Conservation (phyloP, 1,140 invertebrate genomes). For the Pseudomyrmex flavicornis region DNA sequence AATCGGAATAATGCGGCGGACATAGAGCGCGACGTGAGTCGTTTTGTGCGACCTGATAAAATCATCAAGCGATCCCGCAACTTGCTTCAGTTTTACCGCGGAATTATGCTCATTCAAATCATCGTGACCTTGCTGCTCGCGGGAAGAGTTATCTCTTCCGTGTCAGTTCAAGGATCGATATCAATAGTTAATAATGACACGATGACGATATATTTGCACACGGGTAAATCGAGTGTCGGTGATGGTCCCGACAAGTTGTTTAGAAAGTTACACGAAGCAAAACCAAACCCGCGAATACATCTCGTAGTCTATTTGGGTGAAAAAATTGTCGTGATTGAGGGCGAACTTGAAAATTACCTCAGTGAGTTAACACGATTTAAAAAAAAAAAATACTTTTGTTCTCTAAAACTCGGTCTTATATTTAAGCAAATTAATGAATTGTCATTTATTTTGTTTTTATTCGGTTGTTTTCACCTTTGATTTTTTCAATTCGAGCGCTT, state of each 20-base stretch:
- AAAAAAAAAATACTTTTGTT: neutral
- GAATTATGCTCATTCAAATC: slow-evolving; percentile 26
- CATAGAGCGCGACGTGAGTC: neutral
- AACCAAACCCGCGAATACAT: neutral
- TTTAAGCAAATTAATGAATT: too few species aligned
- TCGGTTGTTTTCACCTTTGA: too few species aligned
- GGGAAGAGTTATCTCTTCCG: neutral
- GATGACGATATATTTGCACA: slow-evolving; percentile 2
- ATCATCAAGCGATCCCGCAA: slow-evolving; percentile 6
- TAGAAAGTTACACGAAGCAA: neutral
- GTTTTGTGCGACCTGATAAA: slow-evolving; percentile 16
- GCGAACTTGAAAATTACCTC: neutral
- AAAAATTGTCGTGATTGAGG: neutral
- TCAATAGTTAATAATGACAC: neutral
- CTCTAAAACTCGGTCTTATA: too few species aligned
- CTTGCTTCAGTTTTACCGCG: slow-evolving; percentile 30
- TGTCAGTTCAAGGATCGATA: slow-evolving; percentile 13
- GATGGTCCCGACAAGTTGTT: neutral
- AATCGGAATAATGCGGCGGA: neutral
- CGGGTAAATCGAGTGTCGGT: neutral
- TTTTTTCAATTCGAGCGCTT: too few species aligned
- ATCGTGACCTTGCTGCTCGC: slow-evolving; percentile 9
- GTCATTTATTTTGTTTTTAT: too few species aligned
- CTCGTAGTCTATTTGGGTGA: neutral
- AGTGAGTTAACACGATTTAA: neutral